These are phyloP conservation scores for Spilarctia lutea DNA, from an alignment of 2,888 invertebrate species.

Conservation along the genomic window DNA sequence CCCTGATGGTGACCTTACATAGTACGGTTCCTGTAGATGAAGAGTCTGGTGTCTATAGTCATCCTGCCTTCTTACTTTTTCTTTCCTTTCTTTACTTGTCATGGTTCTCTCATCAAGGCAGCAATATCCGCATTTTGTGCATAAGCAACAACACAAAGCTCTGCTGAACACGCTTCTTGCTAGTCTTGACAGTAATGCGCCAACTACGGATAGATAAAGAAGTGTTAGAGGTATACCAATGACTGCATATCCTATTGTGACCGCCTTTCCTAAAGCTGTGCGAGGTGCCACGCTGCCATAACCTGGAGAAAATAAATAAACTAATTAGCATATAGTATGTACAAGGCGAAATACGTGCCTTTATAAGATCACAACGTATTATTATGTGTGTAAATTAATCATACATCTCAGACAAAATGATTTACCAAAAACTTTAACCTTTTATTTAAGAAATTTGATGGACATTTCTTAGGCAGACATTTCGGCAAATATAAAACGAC, in stretches of 20 bases:
- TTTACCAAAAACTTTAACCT: too few relatives aligned
- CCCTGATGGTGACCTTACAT: conserved; percentile 86
- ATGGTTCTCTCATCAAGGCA: conserved; percentile 94
- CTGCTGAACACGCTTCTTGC: conserved; percentile 93
- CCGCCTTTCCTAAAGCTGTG: conserved; percentile 95
- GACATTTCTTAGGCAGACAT: too few relatives aligned
- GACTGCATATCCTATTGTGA: conserved; percentile 95
- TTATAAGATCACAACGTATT: too few relatives aligned
- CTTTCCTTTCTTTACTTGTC: conserved; percentile 92
- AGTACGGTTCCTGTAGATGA: conserved; percentile 90
- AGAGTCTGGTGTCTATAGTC: conserved; percentile 88
- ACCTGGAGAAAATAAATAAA: conserved; percentile 86
- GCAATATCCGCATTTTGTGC: conserved; percentile 95
- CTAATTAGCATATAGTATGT: background rate
- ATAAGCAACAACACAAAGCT: conserved; percentile 94
- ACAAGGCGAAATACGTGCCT: too few relatives aligned
- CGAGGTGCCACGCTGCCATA: conserved; percentile 97
- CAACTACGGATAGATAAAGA: conserved; percentile 95
- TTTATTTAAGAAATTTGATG: too few relatives aligned
- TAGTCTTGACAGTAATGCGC: conserved; percentile 93
- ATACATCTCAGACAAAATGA: too few relatives aligned
- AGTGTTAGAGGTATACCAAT: conserved; percentile 95
- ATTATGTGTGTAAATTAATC: too few relatives aligned
- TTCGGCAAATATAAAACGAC: too few relatives aligned
- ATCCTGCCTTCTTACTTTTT: conserved; percentile 91